A percentile compares a stretch with the other conserved stretches of the same genome.
These are phyloP conservation scores for Leptopilina drosophilae DNA, from an alignment of 2,888 invertebrate genomes.

Conservation along the genomic window DNA sequence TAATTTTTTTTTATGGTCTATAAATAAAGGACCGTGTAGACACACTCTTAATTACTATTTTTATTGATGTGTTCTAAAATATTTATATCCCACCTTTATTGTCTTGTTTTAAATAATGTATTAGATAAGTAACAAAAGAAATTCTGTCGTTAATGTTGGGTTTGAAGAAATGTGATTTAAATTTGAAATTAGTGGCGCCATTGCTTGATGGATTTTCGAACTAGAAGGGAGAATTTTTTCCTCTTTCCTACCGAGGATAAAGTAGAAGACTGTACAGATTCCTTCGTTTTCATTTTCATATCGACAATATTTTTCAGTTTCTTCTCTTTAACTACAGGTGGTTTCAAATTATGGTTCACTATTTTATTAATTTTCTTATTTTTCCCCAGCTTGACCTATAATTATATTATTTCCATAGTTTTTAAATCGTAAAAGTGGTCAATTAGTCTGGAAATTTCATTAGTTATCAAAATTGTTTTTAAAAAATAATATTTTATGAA, in stretches of 20 bases:
- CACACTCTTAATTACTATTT: not conserved
- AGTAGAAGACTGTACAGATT: constrained; percentile 7
- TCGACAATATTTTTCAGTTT: constrained; percentile 11
- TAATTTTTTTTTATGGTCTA: too few species aligned
- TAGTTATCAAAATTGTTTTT: too few species aligned
- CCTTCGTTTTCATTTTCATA: not conserved
- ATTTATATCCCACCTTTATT: constrained; percentile 16
- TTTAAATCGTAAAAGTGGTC: too few species aligned
- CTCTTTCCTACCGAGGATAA: not conserved
- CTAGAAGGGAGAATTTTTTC: constrained; percentile 13
- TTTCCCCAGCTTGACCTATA: too few species aligned
- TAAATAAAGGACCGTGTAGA: too few species aligned
- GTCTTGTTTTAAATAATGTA: constrained; percentile 11
- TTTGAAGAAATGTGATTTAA: constrained; percentile 2
- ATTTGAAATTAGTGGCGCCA: constrained; percentile 12
- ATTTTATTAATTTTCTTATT: too few species aligned
- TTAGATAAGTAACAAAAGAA: constrained; percentile 10
- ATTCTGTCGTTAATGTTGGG: not conserved
- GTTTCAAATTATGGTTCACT: not conserved
- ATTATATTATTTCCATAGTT: too few species aligned
- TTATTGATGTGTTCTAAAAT: not conserved
- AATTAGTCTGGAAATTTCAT: too few species aligned
- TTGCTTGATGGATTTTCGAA: constrained; percentile 10
- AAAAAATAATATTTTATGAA: too few species aligned
- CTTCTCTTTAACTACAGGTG: not conserved